Base-by-base conservation (phyloP, 2,113 vertebrate genomes). In the Malurus alboscapulatus region DNA sequence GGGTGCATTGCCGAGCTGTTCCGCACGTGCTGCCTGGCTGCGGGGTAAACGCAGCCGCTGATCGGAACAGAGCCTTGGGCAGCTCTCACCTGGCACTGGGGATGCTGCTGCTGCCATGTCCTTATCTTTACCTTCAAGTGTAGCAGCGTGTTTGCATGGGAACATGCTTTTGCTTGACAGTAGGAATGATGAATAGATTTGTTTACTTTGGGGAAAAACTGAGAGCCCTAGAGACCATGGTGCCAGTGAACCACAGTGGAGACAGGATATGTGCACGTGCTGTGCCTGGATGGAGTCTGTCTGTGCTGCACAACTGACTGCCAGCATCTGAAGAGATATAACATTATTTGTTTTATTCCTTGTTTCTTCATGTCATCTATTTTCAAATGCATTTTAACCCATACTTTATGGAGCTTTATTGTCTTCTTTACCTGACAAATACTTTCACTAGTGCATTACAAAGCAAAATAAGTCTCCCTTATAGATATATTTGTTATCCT, bases 61-160 rank as follows among this genome's bases (percentile, higher is more conserved):
- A 17, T 89, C 2, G 6, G 59, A 82, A 30, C n/a, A 1, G 84
- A 91, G 92, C 73, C 94, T 42, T 55, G 62, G 95, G 90, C 93
- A 89, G 65, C 84, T 87, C 61, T 62, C 30, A 4, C 84, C 77
- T 95, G 89, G 65, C 93, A 93, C 63, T 74, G 76, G 59, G 71
- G 55, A 34, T 53, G 32, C 66, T 74, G 77, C 90, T 47, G 73
- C 71, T 77, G 73, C 34, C 73, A 4, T 11, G 95, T 93, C 89
- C 93, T 96, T 90, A 78, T 15, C 67, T 69, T 93, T 90, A 90
- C 88, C 92, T 96, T 95, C 54, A 83, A 88, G 67, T 36, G 42
- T 27, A 79, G 75, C 78, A 79, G 85, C 62, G 9, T 18, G 48
- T 87, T 90, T 66, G 84, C 19, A 3, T 77, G 78, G 87, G 82